These are phyloP conservation scores for Oryctes rhinoceros DNA, from an alignment of 1,140 invertebrate genomes.

Conservation along the genomic window DNA sequence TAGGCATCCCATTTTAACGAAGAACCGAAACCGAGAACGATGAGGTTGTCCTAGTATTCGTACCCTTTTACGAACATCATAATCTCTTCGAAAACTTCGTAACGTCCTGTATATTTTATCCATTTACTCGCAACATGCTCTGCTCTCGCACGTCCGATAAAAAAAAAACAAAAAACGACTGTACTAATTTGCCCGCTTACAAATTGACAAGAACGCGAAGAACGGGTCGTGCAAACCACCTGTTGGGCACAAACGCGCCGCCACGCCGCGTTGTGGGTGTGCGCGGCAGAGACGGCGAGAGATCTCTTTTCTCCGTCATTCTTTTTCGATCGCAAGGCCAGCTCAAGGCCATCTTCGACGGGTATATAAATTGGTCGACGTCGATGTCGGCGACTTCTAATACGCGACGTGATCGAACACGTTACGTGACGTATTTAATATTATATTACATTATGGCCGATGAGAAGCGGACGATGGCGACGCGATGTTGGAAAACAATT, in stretches of 20 bases:
- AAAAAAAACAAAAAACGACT: too few species aligned
- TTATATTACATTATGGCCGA: conserved; percentile 5
- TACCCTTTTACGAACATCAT: too few species aligned
- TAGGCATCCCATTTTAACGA: too few species aligned
- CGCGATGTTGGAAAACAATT: neutral
- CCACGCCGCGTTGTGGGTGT: neutral
- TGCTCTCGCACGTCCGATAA: conserved; percentile 1
- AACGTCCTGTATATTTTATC: neutral
- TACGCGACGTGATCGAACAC: conserved; percentile 13
- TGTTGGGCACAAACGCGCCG: conserved; percentile 29
- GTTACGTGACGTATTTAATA: conserved; percentile 22
- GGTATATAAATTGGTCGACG: conserved; percentile 1
- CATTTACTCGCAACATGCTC: neutral
- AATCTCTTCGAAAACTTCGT: too few species aligned
- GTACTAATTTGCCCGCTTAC: conserved; percentile 28
- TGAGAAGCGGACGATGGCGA: neutral
- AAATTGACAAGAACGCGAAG: conserved; percentile 28
- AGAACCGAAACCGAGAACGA: too few species aligned
- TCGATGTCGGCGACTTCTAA: conserved; percentile 16
- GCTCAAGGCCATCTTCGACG: neutral
- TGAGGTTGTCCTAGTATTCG: too few species aligned
- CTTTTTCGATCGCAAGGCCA: conserved; percentile 33
- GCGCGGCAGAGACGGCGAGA: neutral
- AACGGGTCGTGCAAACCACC: conserved; percentile 25
- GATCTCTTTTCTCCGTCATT: conserved; percentile 1